Evolutionary conservation across 2,888 invertebrate species (phyloP).

Genomic region (Lutraria lutraria): DNA sequence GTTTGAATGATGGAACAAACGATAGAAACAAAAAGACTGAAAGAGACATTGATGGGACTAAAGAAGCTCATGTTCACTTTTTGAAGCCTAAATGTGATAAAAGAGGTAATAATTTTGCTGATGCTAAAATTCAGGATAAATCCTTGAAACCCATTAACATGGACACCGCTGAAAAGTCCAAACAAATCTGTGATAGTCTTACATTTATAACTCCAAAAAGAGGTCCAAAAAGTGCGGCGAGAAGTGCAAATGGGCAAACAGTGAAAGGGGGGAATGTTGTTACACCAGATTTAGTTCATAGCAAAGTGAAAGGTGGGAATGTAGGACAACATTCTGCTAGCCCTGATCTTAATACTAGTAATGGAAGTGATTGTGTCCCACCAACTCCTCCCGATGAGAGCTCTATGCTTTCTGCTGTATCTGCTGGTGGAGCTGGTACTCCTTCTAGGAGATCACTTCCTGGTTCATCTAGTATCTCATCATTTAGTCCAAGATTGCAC

Average conservation of each 20-base stretch:
- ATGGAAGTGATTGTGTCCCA: constrained; percentile 82
- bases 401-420: background rate
- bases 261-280: constrained; percentile 44
- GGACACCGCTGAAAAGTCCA: background rate
- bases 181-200: background rate
- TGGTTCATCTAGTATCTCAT: constrained; percentile 19
- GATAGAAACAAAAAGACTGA: background rate
- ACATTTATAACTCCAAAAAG: constrained; percentile 57
- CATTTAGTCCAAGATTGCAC: constrained; percentile 63
- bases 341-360: constrained; percentile 64
- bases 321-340: background rate
- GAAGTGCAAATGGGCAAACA: constrained; percentile 50
- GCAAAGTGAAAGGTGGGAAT: background rate
- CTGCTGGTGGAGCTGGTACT: constrained; percentile 28
- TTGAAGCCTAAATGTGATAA: constrained; percentile 58
- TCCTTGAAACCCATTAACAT: background rate
- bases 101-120: constrained; percentile 9
- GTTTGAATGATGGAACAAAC: background rate
- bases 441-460: constrained; percentile 36
- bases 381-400: constrained; percentile 83
- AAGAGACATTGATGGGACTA: background rate
- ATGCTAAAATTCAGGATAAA: background rate
- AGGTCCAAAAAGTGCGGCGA: constrained; percentile 41
- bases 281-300: constrained; percentile 53
- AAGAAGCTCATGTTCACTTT: background rate